phyloP scores from a whole-genome alignment of 2,113 vertebrate genomes.

The Elanoides forficatus region DNA sequence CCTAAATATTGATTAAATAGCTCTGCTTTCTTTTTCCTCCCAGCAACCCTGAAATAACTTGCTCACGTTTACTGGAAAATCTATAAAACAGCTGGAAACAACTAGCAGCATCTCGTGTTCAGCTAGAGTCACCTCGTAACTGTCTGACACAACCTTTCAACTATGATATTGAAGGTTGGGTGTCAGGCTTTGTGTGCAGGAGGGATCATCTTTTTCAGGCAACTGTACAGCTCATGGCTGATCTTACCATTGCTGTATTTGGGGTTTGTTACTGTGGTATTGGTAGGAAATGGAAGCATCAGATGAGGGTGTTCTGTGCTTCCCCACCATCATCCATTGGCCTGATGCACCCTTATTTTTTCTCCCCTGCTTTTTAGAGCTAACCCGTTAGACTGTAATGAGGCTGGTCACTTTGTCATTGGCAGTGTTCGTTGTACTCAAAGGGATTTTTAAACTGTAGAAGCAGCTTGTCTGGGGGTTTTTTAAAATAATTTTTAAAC shows the following conservation, averaged over 20 bases:
- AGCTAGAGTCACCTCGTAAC: background rate
- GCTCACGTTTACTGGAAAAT: background rate
- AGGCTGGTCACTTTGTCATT: background rate
- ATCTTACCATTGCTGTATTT: background rate
- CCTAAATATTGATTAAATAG: background rate
- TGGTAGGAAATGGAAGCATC: background rate
- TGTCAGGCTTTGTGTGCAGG: background rate
- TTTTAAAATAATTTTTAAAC: background rate
- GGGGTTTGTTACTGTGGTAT: background rate
- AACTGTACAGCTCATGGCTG: rapidly evolving
- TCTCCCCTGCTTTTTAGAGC: background rate
- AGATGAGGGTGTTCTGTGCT: background rate
- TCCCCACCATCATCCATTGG: rapidly evolving
- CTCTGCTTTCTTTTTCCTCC: background rate
- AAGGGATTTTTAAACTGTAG: background rate
- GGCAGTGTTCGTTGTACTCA: background rate
- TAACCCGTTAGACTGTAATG: background rate
- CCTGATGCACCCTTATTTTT: rapidly evolving
- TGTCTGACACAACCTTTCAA: background rate
- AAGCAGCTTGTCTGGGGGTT: background rate
- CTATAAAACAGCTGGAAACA: background rate
- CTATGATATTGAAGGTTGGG: rapidly evolving
- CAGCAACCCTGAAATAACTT: background rate
- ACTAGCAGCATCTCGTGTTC: background rate
- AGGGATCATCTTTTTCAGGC: background rate